phyloP scores from a whole-genome alignment of 2,797 vertebrate species.

The Anguilla megastoma region DNA sequence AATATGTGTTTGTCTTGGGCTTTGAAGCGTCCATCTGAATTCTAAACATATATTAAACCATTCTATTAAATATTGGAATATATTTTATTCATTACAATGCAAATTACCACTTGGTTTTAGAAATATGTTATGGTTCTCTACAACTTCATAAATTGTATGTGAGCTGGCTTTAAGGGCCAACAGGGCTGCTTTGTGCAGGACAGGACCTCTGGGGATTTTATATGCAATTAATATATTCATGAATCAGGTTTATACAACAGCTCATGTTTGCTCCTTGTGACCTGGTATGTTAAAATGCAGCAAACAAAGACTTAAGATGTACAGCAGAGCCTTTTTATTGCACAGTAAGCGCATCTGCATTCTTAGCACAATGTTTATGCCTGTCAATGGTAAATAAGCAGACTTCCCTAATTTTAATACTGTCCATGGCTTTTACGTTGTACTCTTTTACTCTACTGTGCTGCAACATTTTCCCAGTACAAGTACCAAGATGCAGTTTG shows the following conservation, averaged over 20 bases:
- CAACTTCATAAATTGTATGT: not conserved
- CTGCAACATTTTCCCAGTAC: too few relatives aligned
- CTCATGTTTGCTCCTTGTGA: not conserved
- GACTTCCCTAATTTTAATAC: too few relatives aligned
- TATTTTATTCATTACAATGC: not conserved
- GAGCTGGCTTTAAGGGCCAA: not conserved
- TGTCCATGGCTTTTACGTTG: too few relatives aligned
- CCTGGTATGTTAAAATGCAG: not conserved
- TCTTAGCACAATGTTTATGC: not conserved
- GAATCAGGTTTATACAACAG: not conserved
- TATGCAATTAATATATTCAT: not conserved
- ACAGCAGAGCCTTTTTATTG: not conserved
- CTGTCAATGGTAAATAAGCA: not conserved
- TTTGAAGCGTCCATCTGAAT: not conserved
- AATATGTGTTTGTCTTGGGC: not conserved
- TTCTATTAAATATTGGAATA: not conserved
- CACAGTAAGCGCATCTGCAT: not conserved
- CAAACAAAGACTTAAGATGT: not conserved
- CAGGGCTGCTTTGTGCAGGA: not conserved
- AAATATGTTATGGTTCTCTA: not conserved
- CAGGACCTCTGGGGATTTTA: not conserved
- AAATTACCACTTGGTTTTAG: not conserved
- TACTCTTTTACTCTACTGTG: too few relatives aligned
- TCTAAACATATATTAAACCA: not conserved
- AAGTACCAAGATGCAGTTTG: too few relatives aligned